Base-by-base conservation (phyloP, 2,888 invertebrate genomes). In the Drosophila ustulata region DNA sequence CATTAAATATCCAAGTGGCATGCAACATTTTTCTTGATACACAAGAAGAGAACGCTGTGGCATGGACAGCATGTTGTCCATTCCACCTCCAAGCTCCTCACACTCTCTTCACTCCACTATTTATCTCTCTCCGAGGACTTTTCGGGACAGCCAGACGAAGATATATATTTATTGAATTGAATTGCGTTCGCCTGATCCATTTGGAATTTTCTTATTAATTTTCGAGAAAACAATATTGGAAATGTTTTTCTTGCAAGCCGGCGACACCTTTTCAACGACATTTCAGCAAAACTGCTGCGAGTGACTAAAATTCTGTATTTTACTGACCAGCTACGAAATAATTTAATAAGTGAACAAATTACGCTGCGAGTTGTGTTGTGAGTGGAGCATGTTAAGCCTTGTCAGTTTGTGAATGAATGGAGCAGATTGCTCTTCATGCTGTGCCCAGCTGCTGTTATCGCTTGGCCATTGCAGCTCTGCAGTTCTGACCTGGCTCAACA, bases 1-100 rank as follows among this genome's bases (percentile, higher is more conserved):
- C 82, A 82, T 82, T 82, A 88, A 82, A 82, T 88, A 82, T 82
- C 88, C 85, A 64, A 79, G 82, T 82, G 85, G 85, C 82, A 85
- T 88, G 82, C 79, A 82, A 85, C 88, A 88, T 85, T 81, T 82
- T 70, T 78, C 84, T 50, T 77, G 52, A 55, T 59, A 56, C 39
- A 34, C 34, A 34, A 11, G 11, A 8, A 3, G 13, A 13, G 13
- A 13, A 39, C 64, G 66, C 49, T 53, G 68, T 66, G 66, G 62
- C 66, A 56, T 55, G 53, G 71, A 65, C 75, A 73, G 52, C 45
- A 26, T 13, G 66, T 41, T 75, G 76, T 63, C 76, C 71, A 66
- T 51, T 58, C 32, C 23, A 49, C 26, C 32, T 23, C 23, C 32
- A n/a, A 13, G 9, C 9, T 26, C 46, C 28, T 11, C 23, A 1